A percentile compares a stretch with the other conserved stretches of the same genome.
Evolutionary conservation across 2,113 vertebrate species (phyloP).

Genomic region (Tursiops truncatus): DNA sequence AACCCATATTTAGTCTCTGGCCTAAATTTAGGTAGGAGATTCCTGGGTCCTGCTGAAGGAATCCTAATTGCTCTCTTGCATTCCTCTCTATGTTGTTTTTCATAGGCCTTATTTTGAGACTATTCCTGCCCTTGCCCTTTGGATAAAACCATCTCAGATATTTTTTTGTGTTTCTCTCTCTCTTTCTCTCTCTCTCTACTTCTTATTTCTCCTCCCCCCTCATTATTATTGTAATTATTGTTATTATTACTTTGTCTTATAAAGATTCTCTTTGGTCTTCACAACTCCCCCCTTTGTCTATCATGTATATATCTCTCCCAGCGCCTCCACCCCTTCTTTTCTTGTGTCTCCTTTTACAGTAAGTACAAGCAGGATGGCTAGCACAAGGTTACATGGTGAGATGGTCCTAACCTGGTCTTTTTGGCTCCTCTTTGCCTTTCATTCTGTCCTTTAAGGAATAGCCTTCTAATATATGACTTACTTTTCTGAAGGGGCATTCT

Average conservation of each 20-base stretch:
- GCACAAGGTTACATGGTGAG: not conserved
- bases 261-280: not conserved
- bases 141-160: not conserved
- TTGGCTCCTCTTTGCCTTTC: not conserved
- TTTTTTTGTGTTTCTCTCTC: not conserved
- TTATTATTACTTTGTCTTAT: not conserved
- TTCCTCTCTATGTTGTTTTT: not conserved
- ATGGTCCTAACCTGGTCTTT: not conserved
- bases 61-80: not conserved
- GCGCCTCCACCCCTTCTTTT: not conserved
- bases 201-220: not conserved
- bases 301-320: not conserved
- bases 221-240: too few relatives aligned
- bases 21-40: not conserved
- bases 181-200: not conserved
- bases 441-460: not conserved
- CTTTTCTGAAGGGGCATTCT: not conserved
- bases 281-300: not conserved
- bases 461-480: not conserved
- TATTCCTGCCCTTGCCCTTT: not conserved
- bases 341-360: not conserved
- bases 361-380: not conserved
- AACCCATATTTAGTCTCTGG: not conserved
- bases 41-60: not conserved
- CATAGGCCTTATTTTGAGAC: not conserved